phyloP scores from a whole-genome alignment of 2,797 vertebrate species.

The Ibycter americanus region DNA sequence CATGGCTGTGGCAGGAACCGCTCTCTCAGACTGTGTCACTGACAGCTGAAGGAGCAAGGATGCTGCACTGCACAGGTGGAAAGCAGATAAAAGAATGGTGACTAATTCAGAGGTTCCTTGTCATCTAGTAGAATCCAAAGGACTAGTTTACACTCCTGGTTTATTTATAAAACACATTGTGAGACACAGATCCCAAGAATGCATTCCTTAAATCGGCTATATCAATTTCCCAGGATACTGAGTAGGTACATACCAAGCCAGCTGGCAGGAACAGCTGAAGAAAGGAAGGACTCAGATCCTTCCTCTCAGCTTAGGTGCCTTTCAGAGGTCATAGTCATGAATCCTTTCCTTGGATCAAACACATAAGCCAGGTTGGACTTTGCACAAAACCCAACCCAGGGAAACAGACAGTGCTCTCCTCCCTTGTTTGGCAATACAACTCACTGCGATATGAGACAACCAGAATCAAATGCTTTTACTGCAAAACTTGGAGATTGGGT shows the following conservation, averaged over 20 bases:
- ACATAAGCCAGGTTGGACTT: background rate
- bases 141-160: accelerated
- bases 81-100: background rate
- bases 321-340: background rate
- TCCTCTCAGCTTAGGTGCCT: background rate
- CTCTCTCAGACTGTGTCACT: background rate
- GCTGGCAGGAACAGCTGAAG: background rate
- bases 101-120: background rate
- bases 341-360: background rate
- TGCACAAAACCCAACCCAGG: background rate
- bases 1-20: background rate
- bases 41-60: background rate
- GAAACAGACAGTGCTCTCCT: background rate
- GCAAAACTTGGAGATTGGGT: background rate
- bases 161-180: background rate
- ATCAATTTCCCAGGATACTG: background rate
- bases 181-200: background rate
- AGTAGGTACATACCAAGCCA: background rate
- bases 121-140: background rate
- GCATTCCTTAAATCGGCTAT: background rate
- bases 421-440: background rate
- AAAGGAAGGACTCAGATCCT: background rate
- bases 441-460: background rate
- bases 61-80: background rate
- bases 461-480: background rate